These are phyloP conservation scores for Cylas formicarius DNA, from an alignment of 1,140 invertebrate genomes.

Conservation along the genomic window DNA sequence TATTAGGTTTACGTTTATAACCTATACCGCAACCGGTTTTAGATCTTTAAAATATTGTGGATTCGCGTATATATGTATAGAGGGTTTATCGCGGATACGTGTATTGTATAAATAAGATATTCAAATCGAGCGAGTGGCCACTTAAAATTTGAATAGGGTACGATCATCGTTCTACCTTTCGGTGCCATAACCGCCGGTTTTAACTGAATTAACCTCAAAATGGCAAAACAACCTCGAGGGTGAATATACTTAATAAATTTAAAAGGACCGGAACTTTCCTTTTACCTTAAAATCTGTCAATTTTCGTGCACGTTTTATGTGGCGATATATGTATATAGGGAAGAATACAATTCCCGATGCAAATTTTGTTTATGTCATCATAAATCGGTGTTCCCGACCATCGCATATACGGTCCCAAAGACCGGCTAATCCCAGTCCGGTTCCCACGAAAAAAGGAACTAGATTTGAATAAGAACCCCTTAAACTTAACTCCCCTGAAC, in stretches of 20 bases:
- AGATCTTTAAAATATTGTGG: too few relatives aligned
- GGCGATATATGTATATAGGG: slow-evolving; percentile 14
- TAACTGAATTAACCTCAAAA: slow-evolving; percentile 26
- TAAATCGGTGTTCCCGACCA: slow-evolving; percentile 25
- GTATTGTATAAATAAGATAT: too few relatives aligned
- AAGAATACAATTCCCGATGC: slow-evolving; percentile 25
- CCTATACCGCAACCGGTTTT: too few relatives aligned
- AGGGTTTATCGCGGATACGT: too few relatives aligned
- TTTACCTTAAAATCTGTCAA: slow-evolving; percentile 22
- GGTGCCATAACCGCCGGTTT: slow-evolving; percentile 26
- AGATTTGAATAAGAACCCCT: slow-evolving; percentile 31
- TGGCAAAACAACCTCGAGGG: slow-evolving; percentile 23
- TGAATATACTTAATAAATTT: slow-evolving; percentile 24
- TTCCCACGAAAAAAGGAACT: slow-evolving; percentile 30
- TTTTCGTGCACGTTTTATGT: slow-evolving; percentile 20
- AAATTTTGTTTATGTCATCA: slow-evolving; percentile 26
- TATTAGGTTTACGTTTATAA: too few relatives aligned
- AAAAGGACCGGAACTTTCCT: slow-evolving; percentile 17
- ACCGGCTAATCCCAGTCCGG: slow-evolving; percentile 19
- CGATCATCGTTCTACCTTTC: too few relatives aligned
- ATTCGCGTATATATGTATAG: too few relatives aligned
- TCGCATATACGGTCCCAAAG: slow-evolving; percentile 14
- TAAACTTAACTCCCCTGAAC: slow-evolving; percentile 20
- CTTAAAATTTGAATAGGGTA: too few relatives aligned
- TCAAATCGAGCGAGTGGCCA: too few relatives aligned